Evolutionary conservation across 2,888 invertebrate genomes (phyloP).

Genomic region (Megaustenia siamemsis): DNA sequence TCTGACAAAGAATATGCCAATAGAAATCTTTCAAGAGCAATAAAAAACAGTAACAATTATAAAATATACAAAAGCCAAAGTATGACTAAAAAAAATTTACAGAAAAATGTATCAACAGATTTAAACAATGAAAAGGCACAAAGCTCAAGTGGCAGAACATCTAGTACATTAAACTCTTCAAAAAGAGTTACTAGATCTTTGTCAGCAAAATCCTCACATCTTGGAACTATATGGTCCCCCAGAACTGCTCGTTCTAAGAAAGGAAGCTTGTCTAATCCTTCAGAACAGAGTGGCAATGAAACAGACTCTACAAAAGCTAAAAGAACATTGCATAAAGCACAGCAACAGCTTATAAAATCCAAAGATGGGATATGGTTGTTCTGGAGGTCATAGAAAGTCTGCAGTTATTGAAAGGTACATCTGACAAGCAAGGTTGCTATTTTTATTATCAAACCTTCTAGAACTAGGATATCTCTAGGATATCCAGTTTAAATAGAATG

Average conservation of each 20-base stretch:
- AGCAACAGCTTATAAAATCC: slow-evolving; percentile 1
- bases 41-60: background rate
- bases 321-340: slow-evolving; percentile 15
- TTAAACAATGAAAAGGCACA: background rate
- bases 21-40: background rate
- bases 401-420: background rate
- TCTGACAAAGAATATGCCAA: background rate
- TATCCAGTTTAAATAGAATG: too few relatives aligned
- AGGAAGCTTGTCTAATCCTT: background rate
- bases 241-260: background rate
- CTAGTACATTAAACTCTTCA: background rate
- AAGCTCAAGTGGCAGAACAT: background rate
- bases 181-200: background rate
- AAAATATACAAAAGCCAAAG: background rate
- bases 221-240: background rate
- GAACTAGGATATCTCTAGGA: too few relatives aligned
- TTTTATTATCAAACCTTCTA: background rate
- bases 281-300: background rate
- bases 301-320: background rate
- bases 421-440: background rate
- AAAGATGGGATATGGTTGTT: slow-evolving; percentile 40
- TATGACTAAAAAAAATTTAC: background rate
- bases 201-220: background rate
- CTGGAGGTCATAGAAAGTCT: background rate
- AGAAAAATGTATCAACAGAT: background rate